These are phyloP conservation scores for Brachyopa scutellaris DNA, from an alignment of 2,888 invertebrate species.

Conservation along the genomic window DNA sequence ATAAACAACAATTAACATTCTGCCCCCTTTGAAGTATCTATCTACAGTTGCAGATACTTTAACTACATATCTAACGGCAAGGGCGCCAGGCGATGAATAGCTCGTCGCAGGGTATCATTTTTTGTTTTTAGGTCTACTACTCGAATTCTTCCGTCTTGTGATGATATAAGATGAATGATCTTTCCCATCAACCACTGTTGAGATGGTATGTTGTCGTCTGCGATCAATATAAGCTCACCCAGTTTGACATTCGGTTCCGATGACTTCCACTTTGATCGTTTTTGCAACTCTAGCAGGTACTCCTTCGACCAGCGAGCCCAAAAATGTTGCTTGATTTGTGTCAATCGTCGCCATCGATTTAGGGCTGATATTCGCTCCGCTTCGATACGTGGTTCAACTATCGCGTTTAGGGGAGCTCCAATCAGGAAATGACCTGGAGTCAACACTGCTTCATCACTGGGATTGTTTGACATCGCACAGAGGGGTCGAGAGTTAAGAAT, in stretches of 20 bases:
- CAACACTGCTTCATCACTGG: conserved; percentile 24
- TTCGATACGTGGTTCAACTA: background rate
- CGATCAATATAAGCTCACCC: background rate
- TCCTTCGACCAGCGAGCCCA: background rate
- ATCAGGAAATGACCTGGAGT: conserved; percentile 25
- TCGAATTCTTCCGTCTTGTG: background rate
- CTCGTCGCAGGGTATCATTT: background rate
- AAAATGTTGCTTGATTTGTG: background rate
- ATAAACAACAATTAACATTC: conserved; percentile 5
- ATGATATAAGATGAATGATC: background rate
- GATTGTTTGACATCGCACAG: conserved; percentile 16
- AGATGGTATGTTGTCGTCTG: conserved; percentile 22
- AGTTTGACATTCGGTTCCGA: background rate
- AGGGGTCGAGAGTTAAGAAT: conserved; percentile 50
- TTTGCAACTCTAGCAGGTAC: background rate
- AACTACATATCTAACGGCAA: background rate
- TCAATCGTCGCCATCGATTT: background rate
- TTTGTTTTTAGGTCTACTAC: conserved; percentile 4
- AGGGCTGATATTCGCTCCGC: background rate
- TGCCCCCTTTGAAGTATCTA: background rate
- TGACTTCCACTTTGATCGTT: background rate
- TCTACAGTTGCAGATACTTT: background rate
- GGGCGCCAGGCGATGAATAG: background rate
- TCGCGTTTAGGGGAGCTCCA: background rate
- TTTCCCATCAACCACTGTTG: conserved; percentile 4